Conservation (phyloP, 2,113 vertebrate genomes). For the Leuciscus idus region DNA sequence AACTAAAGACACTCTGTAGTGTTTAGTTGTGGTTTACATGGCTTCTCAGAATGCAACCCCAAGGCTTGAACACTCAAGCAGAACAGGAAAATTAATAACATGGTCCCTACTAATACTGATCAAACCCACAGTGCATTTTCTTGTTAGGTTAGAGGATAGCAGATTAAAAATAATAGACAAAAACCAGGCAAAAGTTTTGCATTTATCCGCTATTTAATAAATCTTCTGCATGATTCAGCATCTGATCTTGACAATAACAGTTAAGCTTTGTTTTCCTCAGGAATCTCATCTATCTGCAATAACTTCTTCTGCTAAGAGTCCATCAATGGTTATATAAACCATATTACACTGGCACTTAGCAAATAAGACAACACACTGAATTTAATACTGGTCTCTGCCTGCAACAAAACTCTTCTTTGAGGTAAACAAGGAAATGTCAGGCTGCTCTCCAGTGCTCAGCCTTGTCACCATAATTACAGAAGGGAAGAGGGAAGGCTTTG, state of each 20-base stretch:
- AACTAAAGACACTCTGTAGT: background rate
- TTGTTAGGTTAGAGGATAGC: background rate
- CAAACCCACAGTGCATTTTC: background rate
- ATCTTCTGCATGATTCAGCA: background rate
- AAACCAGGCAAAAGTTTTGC: background rate
- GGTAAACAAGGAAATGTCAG: slow-evolving; percentile 27
- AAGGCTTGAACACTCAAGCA: slow-evolving; percentile 1
- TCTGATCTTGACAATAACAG: background rate
- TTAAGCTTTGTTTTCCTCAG: background rate
- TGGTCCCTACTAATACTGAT: background rate
- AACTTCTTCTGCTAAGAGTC: background rate
- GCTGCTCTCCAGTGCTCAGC: slow-evolving; percentile 8
- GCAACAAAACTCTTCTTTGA: slow-evolving; percentile 33
- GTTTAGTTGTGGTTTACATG: background rate
- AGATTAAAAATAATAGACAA: background rate
- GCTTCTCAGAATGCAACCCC: background rate
- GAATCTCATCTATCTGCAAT: background rate
- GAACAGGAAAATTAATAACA: background rate
- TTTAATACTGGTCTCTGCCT: slow-evolving; percentile 5
- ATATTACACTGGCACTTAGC: background rate
- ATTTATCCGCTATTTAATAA: background rate
- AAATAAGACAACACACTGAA: slow-evolving; percentile 19
- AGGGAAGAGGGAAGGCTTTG: slow-evolving; percentile 27
- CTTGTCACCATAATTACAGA: slow-evolving; percentile 35
- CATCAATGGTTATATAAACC: slow-evolving; percentile 21